These are phyloP conservation scores for Malurus leucopterus DNA, from an alignment of 2,797 vertebrate genomes.

Conservation along the genomic window DNA sequence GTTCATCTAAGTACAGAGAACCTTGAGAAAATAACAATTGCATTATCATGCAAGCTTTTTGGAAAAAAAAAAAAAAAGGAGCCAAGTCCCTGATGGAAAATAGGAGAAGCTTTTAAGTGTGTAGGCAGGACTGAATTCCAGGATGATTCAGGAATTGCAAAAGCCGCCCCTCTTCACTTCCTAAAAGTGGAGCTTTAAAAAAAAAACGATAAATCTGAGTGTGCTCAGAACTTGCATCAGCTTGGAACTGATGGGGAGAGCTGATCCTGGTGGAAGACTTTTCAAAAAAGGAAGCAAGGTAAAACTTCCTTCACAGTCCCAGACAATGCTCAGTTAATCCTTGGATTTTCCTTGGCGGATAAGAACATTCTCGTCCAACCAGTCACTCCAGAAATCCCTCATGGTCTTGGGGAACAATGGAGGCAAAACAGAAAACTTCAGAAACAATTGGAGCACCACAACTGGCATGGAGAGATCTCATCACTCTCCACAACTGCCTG, in stretches of 20 bases:
- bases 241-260: not conserved
- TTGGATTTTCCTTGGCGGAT: not conserved
- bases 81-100: not conserved
- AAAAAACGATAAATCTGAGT: not conserved
- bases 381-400: not conserved
- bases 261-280: not conserved
- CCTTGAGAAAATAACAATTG: conserved; percentile 10
- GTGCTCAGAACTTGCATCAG: not conserved
- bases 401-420: rapidly evolving
- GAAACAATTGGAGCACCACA: not conserved
- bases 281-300: not conserved
- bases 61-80: not conserved
- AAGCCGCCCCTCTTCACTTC: not conserved
- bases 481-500: not conserved
- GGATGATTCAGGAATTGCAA: not conserved
- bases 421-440: not conserved
- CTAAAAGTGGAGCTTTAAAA: not conserved
- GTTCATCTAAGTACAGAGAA: conserved; percentile 2
- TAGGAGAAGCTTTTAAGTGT: not conserved
- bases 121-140: not conserved
- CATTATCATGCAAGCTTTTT: not conserved
- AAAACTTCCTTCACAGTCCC: not conserved
- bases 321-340: rapidly evolving
- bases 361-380: not conserved
- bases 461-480: not conserved